A percentile compares a stretch with the other conserved stretches of the same genome.
Evolutionary conservation across 2,888 invertebrate species (phyloP).

Genomic region (Argynnis bischoffii): DNA sequence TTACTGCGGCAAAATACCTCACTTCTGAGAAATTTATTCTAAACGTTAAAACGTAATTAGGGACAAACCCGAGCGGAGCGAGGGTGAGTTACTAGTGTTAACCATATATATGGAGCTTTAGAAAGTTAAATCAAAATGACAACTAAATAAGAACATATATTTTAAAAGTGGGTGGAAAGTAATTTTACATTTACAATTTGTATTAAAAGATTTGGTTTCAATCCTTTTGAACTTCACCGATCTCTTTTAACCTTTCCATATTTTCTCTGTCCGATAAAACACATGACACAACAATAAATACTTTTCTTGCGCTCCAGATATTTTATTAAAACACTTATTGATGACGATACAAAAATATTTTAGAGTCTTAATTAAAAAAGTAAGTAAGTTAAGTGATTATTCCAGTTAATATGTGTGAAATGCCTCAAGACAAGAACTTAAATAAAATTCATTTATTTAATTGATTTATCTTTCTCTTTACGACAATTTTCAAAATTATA

Average conservation of each 20-base stretch:
- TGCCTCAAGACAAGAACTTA: neutral
- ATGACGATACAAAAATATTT: neutral
- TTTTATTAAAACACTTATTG: constrained; percentile 15
- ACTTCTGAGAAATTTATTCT: too few species aligned
- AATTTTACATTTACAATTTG: neutral
- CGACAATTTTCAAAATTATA: neutral
- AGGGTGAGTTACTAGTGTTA: too few species aligned
- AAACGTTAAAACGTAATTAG: too few species aligned
- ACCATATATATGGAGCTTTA: too few species aligned
- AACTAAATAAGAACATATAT: too few species aligned
- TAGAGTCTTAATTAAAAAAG: neutral
- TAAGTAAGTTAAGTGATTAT: constrained; percentile 9
- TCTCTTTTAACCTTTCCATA: constrained; percentile 25
- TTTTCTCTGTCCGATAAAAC: constrained; percentile 25
- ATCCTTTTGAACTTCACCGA: constrained; percentile 18
- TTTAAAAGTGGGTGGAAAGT: too few species aligned
- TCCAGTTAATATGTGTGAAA: neutral
- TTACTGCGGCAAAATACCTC: too few species aligned
- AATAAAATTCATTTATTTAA: neutral
- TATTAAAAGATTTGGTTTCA: constrained; percentile 14
- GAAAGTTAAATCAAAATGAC: too few species aligned
- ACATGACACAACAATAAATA: constrained; percentile 28
- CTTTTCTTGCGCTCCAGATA: constrained; percentile 20
- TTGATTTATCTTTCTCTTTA: neutral
- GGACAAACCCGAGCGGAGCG: too few species aligned